Conservation (phyloP, 2,797 vertebrate genomes). For the Pipistrellus pygmaeus region DNA sequence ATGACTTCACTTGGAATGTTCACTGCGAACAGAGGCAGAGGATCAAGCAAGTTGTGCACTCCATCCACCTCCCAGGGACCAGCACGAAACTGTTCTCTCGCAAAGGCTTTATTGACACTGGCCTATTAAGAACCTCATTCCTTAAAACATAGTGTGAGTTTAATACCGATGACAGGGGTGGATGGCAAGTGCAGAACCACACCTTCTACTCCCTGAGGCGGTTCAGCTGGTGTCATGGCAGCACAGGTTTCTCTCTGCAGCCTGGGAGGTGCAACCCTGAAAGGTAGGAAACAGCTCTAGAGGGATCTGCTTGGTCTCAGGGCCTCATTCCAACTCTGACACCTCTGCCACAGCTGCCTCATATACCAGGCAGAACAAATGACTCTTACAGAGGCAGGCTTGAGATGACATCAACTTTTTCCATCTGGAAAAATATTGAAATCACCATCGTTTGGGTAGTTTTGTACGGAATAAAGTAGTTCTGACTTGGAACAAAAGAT, state of each 20-base stretch:
- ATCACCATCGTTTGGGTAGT: slow-evolving; percentile 61
- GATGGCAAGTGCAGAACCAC: not conserved
- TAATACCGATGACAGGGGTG: slow-evolving; percentile 49
- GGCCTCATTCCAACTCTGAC: slow-evolving; percentile 65
- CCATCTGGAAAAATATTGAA: slow-evolving; percentile 72
- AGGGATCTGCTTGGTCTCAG: slow-evolving; percentile 56
- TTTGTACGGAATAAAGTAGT: slow-evolving; percentile 59
- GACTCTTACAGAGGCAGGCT: slow-evolving; percentile 17
- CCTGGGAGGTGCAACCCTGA: not conserved
- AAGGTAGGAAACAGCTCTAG: not conserved
- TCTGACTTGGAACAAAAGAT: slow-evolving; percentile 58
- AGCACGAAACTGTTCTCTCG: slow-evolving; percentile 24
- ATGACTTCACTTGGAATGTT: not conserved
- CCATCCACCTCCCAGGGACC: not conserved
- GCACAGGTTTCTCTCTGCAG: not conserved
- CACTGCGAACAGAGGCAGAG: not conserved
- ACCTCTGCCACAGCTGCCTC: slow-evolving; percentile 16
- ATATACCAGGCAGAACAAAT: not conserved
- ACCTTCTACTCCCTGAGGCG: not conserved
- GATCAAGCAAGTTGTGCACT: not conserved
- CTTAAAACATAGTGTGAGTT: slow-evolving; percentile 58
- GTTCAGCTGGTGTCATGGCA: not conserved
- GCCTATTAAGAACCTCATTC: slow-evolving; percentile 42
- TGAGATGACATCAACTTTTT: slow-evolving; percentile 72
- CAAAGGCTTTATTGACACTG: slow-evolving; percentile 56